Evolutionary conservation across 2,797 vertebrate species (phyloP).

Genomic region (Pagetopsis macropterus): DNA sequence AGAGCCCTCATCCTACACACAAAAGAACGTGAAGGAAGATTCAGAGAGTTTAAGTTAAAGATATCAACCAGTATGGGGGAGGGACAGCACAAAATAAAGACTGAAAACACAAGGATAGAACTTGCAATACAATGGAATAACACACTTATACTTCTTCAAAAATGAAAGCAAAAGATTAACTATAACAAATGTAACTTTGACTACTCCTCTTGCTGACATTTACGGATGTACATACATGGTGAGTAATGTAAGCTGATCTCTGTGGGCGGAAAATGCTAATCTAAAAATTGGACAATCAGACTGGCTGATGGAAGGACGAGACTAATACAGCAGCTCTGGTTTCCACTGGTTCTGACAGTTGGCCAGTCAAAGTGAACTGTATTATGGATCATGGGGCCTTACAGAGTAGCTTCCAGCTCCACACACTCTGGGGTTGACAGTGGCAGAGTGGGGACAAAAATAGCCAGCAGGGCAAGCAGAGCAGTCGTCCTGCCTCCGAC

Average conservation of each 20-base stretch:
- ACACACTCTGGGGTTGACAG: conserved; percentile 83
- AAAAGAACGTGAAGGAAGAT: conserved; percentile 48
- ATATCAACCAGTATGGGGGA: conserved; percentile 66
- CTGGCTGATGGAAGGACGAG: conserved; percentile 36
- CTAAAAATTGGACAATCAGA: conserved; percentile 65
- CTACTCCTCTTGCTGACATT: conserved; percentile 42
- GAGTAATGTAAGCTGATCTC: conserved; percentile 61
- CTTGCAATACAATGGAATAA: conserved; percentile 34
- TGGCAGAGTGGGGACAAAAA: conserved; percentile 88
- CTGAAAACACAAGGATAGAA: conserved; percentile 37
- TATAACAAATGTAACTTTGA: conserved; percentile 37
- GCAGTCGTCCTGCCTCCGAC: conserved; percentile 82
- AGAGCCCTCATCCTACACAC: conserved; percentile 86
- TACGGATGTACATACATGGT: conserved; percentile 56
- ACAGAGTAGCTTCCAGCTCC: conserved; percentile 91
- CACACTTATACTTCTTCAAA: conserved; percentile 21
- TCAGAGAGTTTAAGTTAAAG: conserved; percentile 60
- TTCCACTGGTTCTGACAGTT: conserved; percentile 41
- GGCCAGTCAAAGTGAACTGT: conserved; percentile 44
- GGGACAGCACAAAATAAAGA: conserved; percentile 45
- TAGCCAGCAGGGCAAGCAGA: conserved; percentile 87
- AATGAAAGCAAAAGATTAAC: conserved; percentile 19
- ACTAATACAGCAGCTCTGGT: conserved; percentile 40
- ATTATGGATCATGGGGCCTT: conserved; percentile 70
- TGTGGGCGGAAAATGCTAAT: conserved; percentile 57